Conservation (phyloP, 2,113 vertebrate genomes). For the Otocyon megalotis region DNA sequence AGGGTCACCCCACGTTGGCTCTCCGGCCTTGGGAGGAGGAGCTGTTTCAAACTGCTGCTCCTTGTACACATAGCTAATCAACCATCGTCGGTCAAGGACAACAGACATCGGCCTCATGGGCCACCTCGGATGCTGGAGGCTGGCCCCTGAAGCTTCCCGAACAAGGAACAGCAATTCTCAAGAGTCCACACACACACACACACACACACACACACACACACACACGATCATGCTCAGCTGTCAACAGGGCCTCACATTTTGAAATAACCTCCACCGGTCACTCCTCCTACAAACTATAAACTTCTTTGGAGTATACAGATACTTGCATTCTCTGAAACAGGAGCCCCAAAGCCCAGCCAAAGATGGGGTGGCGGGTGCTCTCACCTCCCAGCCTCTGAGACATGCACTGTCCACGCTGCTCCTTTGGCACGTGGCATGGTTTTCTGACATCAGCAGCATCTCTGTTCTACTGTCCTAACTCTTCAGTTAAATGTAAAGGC, state of each 20-base stretch:
- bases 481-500: slow-evolving; percentile 8
- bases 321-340: background rate
- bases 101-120: background rate
- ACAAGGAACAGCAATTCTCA: background rate
- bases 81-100: background rate
- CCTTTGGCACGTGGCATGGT: background rate
- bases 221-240: background rate
- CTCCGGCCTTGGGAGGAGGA: background rate
- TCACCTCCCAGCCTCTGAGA: background rate
- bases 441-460: slow-evolving; percentile 27
- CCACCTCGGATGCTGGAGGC: background rate
- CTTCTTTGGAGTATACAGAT: background rate
- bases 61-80: background rate
- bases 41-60: background rate
- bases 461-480: background rate
- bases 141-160: background rate
- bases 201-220: background rate
- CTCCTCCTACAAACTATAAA: background rate
- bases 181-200: background rate
- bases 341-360: background rate
- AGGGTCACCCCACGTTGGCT: background rate
- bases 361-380: no score
- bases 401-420: background rate
- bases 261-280: background rate
- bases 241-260: background rate